Evolutionary conservation across 2,888 invertebrate genomes (phyloP), one percentile per base, ranked within the genome.

Genomic region (Strigamia transsilvanica): DNA sequence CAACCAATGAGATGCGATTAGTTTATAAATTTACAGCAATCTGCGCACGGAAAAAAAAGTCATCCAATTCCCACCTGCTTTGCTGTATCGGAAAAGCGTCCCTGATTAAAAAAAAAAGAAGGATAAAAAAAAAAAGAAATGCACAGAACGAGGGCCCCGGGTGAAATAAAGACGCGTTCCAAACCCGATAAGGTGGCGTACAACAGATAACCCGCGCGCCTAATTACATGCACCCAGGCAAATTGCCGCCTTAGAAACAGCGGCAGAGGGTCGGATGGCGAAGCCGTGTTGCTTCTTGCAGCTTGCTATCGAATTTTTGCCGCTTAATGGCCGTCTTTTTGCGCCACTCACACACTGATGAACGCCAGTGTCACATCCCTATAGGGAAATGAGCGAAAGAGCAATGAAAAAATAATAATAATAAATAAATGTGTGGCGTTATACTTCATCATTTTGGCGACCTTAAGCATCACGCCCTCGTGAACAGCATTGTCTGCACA

Each of bases 21-120:
- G 21, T 66, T 66, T 66, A 66, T 66, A 66, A 66, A 66, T 66
- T 66, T 66, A 66, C 66, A 66, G 66, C 66, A 66, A 66, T 66
- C 66, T 66, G 66, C 66, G 66, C 66, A 3, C 12, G 9, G 12
- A 23, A 66, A 66, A 66, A 66, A 66, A 66, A 66, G 66, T 66
- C 66, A 66, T 66, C 66, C 66, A 66, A 66, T 66, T 66, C 66
- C 66, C 66, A 66, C 66, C 66, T 66, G 66, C 66, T 66, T 66
- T 66, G 23, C 12, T 66, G 23, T 66, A 66, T 66, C 66, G 66
- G 66, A 23, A 66, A 66, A 66, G 66, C 66, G 66, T 21, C 66
- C 27, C 66, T 66, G 66, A 66, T 66, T 66, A 66, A 66, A 66
- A 66, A 66, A 66, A 61, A 66, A 23, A 23, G 15, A 1, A 23